Conservation (phyloP, 2,113 vertebrate species). For the Sapayoa aenigma region DNA sequence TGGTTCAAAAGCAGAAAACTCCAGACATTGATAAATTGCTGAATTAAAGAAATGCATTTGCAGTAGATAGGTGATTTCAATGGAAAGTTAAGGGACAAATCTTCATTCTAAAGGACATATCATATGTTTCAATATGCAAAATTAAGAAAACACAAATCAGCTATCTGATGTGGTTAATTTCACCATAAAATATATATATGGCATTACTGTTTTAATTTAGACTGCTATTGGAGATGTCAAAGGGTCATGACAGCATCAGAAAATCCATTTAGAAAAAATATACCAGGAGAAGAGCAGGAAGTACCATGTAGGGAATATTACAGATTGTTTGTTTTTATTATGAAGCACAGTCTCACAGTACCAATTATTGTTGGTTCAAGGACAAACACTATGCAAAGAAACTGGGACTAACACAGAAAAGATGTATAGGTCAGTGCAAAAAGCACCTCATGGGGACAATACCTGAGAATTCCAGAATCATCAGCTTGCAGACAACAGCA, state of each 20-base stretch:
- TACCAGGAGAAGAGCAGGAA: neutral
- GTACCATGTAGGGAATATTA: neutral
- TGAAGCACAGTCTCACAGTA: constrained; percentile 27
- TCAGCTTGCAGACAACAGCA: constrained; percentile 56
- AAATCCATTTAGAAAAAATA: neutral
- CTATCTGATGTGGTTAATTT: neutral
- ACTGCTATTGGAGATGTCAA: neutral
- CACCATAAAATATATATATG: neutral
- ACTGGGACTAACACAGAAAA: constrained; percentile 33
- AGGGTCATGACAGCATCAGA: neutral
- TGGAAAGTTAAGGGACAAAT: neutral
- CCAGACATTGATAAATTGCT: neutral
- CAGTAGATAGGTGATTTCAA: neutral
- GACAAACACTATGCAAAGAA: constrained; percentile 45
- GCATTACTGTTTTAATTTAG: neutral
- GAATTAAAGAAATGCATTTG: neutral
- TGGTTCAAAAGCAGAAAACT: accelerated
- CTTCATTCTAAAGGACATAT: neutral
- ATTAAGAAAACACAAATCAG: neutral
- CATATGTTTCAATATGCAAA: neutral
- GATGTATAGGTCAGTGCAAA: constrained; percentile 61
- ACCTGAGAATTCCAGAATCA: constrained; percentile 56
- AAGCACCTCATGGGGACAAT: constrained; percentile 54
- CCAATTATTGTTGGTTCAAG: constrained; percentile 53
- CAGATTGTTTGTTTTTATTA: constrained; percentile 30